Base-by-base conservation (phyloP, 1,140 invertebrate genomes). In the Lordiphosa stackelbergi region DNA sequence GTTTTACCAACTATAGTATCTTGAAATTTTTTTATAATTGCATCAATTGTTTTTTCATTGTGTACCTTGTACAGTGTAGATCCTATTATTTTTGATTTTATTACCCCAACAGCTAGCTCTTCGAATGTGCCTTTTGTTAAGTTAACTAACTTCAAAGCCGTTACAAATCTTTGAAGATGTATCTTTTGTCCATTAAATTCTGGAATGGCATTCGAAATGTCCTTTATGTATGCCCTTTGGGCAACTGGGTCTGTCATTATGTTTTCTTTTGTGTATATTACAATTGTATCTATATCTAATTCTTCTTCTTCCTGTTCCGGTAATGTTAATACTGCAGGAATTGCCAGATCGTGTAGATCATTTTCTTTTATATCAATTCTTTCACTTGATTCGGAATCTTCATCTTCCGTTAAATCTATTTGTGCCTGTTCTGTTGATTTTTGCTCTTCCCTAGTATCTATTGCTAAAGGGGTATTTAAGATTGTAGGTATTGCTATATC, bases 111-210 rank as follows among this genome's bases (percentile, higher is more conserved):
- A 19, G 19, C 19, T 42, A n/a, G n/a, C n/a, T n/a, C n/a, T n/a
- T n/a, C n/a, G n/a, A n/a, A n/a, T n/a, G n/a, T n/a, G n/a, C n/a
- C 40, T 42, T 42, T 42, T 42, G 40, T 42, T 13, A 42, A 42
- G 19, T 42, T 7, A 4, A 42, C 34, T 35, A 42, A 42, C 40
- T 42, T 42, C 40, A 42, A 42, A 42, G 40, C 40, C 9, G 10
- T 42, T 42, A 13, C 12, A 8, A 42, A 42, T 42, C 40, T n/a
- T 42, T 16, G 40, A n/a, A 42, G 40, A 19, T 19, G n/a, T n/a
- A n/a, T n/a, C n/a, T n/a, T n/a, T n/a, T n/a, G n/a, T n/a, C n/a
- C n/a, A n/a, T n/a, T n/a, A n/a, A n/a, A n/a, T n/a, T n/a, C n/a
- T n/a, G n/a, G n/a, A n/a, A n/a, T n/a, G n/a, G n/a, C n/a, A n/a